Conservation (phyloP, 64 coral and sea anemone species). For the Trachythela sp. region DNA sequence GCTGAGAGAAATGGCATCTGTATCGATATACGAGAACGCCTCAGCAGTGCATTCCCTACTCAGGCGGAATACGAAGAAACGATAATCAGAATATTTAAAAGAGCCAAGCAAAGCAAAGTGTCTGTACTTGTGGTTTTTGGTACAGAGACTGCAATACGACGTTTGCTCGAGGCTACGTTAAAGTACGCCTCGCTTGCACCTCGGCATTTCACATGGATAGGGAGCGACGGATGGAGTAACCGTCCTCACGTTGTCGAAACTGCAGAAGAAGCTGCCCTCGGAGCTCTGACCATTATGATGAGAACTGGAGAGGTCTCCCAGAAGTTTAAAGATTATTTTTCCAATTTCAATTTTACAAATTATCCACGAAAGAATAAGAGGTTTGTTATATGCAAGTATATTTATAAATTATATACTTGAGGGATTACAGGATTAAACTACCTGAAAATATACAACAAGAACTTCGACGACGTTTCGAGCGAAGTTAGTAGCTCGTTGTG, state of each 20-base stretch:
- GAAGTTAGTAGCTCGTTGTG: too few relatives aligned
- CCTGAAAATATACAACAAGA: too few relatives aligned
- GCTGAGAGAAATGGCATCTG: not conserved
- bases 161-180: constrained; percentile 44
- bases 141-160: constrained; percentile 58
- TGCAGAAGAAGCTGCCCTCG: not conserved
- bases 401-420: too few relatives aligned
- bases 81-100: not conserved
- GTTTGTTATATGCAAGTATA: not conserved
- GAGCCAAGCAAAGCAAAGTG: constrained; percentile 36
- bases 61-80: not conserved
- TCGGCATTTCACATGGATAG: constrained; percentile 63
- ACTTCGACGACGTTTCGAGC: too few relatives aligned
- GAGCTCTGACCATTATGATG: not conserved
- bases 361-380: not conserved
- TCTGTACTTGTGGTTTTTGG: constrained; percentile 67
- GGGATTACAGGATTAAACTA: too few relatives aligned
- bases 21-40: not conserved
- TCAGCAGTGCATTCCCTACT: not conserved
- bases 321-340: not conserved
- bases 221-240: constrained; percentile 88
- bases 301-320: not conserved
- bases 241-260: constrained; percentile 24
- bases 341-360: not conserved
- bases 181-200: not conserved